Evolutionary conservation across 2,888 invertebrate genomes (phyloP).

Genomic region (Mylabris sibirica): DNA sequence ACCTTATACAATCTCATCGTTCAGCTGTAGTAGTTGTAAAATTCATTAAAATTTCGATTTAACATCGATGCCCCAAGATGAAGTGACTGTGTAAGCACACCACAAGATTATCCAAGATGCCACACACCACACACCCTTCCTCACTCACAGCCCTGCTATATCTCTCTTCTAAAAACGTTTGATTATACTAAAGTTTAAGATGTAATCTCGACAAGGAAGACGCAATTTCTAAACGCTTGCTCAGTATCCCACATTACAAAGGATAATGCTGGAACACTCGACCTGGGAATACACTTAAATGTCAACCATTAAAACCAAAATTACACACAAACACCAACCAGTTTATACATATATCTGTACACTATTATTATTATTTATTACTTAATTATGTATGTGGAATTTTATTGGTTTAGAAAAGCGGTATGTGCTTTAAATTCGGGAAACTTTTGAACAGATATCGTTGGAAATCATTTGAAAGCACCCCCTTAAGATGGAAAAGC

Average conservation of each 20-base stretch:
- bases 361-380: not conserved
- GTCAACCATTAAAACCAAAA: slow-evolving; percentile 40
- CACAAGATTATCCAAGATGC: slow-evolving; percentile 1
- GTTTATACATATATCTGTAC: slow-evolving; percentile 18
- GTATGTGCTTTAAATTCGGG: too few species aligned
- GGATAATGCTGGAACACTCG: slow-evolving; percentile 44
- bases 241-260: slow-evolving; percentile 44
- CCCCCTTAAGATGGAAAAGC: slow-evolving; percentile 26
- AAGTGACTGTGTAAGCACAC: slow-evolving; percentile 8
- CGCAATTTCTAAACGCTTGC: slow-evolving; percentile 36
- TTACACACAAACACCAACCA: slow-evolving; percentile 17
- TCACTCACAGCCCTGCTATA: not conserved
- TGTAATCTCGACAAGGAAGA: slow-evolving; percentile 31
- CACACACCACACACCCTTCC: not conserved
- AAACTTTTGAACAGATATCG: slow-evolving; percentile 28
- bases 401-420: not conserved
- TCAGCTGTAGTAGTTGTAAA: not conserved
- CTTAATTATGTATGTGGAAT: too few species aligned
- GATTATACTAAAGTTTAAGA: slow-evolving; percentile 17
- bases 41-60: slow-evolving; percentile 10
- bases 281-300: slow-evolving; percentile 44
- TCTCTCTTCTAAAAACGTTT: not conserved
- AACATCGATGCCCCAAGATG: not conserved
- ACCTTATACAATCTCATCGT: not conserved
- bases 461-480: slow-evolving; percentile 29